Base-by-base conservation (phyloP, 1,140 invertebrate species). In the Drosophila eugracilis region DNA sequence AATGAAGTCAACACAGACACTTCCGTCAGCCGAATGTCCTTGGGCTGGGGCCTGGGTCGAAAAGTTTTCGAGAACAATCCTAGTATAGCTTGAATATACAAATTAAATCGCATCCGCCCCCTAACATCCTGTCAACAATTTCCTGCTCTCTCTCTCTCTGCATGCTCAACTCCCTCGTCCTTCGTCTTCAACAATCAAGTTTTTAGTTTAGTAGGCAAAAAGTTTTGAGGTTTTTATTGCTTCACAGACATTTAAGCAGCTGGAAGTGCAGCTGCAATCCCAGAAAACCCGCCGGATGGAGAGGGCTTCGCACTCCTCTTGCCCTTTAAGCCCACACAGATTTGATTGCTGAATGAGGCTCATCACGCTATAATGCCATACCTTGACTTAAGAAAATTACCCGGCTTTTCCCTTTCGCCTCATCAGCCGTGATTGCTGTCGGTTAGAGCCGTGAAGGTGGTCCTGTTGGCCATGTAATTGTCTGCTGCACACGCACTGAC, bases 81-180 rank as follows among this genome's bases (percentile, higher is more conserved):
- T 47, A 37, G 48, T 55, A 52, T 52, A 60, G 63, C 55, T 55
- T 79, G 65, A 30, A 72, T 57, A 69, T 59, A 86, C 81, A 77
- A 85, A 85, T 85, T 85, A 81, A 85, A 70, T 39, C 49, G 45
- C 77, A 81, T 85, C 80, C 80, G 73, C 45, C 70, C 59, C 47
- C 65, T 58, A 57, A 85, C 73, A 86, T 88, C 81, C 81, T 81
- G 83, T 78, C 73, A 81, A 88, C 81, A 86, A 81, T 75, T 86
- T 81, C 58, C 50, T 71, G 49, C 53, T 32, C 30, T 9, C 53
- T 32, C 30, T 9, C 53, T 78, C 42, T 48, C 14, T 58, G 50
- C 58, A 67, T n/a, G 44, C 28, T 14, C 26, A 50, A 55, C 58
- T 78, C 58, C 39, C 22, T 47, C 15, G 60, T 19, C 30, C 60